These are phyloP conservation scores for Papilio machaon DNA, from an alignment of 1,140 invertebrate genomes.

Conservation along the genomic window DNA sequence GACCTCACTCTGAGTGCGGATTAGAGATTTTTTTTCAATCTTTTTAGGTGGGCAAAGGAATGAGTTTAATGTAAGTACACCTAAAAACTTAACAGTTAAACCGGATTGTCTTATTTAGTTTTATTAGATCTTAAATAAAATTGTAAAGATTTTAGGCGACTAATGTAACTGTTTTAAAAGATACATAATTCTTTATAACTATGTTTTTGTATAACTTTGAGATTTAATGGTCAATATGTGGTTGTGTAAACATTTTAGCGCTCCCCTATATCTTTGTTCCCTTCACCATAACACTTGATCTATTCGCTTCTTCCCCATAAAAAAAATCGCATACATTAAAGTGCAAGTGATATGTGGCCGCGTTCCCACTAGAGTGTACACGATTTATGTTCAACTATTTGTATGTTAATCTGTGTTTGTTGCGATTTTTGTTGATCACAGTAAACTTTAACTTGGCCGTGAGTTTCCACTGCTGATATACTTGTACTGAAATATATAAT, in stretches of 20 bases:
- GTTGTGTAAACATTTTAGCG: slow-evolving; percentile 34
- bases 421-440: background rate
- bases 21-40: too few species aligned
- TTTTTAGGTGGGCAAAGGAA: too few species aligned
- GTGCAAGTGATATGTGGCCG: slow-evolving; percentile 44
- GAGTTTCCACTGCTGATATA: too few species aligned
- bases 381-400: slow-evolving; percentile 42
- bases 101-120: too few species aligned
- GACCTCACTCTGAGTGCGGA: too few species aligned
- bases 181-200: background rate
- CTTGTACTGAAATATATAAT: too few species aligned
- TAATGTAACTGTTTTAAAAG: too few species aligned
- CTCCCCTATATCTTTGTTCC: background rate
- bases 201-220: background rate
- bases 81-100: too few species aligned
- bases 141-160: too few species aligned
- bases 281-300: slow-evolving; percentile 41
- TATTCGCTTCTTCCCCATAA: slow-evolving; percentile 48
- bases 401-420: slow-evolving; percentile 22
- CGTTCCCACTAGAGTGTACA: slow-evolving; percentile 32
- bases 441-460: background rate
- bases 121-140: too few species aligned
- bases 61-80: too few species aligned
- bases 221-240: background rate
- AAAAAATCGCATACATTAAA: slow-evolving; percentile 53